These are phyloP conservation scores for Probosciger aterrimus DNA, from an alignment of 2,113 vertebrate species.

Conservation along the genomic window DNA sequence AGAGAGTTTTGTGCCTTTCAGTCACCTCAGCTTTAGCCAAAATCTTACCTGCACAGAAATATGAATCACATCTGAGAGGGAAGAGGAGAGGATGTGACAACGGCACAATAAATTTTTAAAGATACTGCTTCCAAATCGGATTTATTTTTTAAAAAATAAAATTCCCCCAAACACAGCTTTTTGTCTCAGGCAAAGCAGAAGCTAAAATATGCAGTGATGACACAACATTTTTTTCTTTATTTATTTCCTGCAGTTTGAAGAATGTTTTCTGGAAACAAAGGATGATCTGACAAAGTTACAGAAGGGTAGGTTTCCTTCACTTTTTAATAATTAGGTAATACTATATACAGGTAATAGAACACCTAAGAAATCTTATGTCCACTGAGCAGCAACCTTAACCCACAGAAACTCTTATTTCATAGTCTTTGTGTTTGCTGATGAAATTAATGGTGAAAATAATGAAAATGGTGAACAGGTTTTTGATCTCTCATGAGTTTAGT, in stretches of 20 bases:
- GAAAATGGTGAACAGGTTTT: background rate
- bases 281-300: conserved; percentile 50
- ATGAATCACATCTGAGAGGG: background rate
- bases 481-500: background rate
- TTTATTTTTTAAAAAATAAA: background rate
- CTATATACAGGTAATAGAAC: background rate
- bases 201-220: background rate
- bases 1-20: background rate
- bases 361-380: background rate
- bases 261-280: conserved; percentile 37
- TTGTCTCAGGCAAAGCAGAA: background rate
- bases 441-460: background rate
- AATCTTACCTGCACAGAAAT: background rate
- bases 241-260: conserved; percentile 60
- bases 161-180: background rate
- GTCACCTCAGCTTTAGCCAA: background rate
- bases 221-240: background rate
- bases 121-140: background rate
- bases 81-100: background rate
- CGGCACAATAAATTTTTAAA: background rate
- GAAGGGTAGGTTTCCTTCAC: conserved; percentile 12
- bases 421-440: background rate
- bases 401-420: background rate
- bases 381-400: background rate
- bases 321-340: background rate